A percentile compares a stretch with the other conserved stretches of the same genome.
Conservation (phyloP, 2,888 invertebrate genomes). For the Melipona beecheii region DNA sequence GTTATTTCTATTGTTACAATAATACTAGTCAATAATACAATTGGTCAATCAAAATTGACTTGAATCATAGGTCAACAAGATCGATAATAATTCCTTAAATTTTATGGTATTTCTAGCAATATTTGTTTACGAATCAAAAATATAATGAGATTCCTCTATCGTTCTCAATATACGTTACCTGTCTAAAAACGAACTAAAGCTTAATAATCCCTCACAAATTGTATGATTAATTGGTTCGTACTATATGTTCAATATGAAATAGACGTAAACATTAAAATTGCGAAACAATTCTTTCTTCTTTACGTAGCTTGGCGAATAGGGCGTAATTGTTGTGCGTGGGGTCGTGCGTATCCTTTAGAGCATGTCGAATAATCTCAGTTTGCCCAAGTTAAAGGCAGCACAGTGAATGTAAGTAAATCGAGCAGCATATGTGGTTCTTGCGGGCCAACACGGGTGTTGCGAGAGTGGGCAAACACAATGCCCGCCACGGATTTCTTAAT, state of each 20-base stretch:
- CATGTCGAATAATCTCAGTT: constrained; percentile 9
- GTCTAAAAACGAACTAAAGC: no score
- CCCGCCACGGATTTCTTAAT: constrained; percentile 83
- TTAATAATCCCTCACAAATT: no score
- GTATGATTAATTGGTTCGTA: no score
- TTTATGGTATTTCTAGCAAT: no score
- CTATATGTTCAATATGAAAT: no score
- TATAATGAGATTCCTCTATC: no score
- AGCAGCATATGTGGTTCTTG: constrained; percentile 27
- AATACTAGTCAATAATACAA: background rate
- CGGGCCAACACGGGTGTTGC: constrained; percentile 55
- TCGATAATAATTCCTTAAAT: no score
- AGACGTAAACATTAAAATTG: no score
- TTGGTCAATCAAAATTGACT: background rate
- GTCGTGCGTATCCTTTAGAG: background rate
- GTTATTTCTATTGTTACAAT: background rate
- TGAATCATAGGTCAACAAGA: background rate
- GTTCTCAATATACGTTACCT: no score
- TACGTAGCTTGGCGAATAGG: background rate
- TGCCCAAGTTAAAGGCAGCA: constrained; percentile 11
- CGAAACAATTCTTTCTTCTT: background rate
- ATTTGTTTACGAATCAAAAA: no score
- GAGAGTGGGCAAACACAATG: constrained; percentile 78
- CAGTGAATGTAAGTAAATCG: constrained; percentile 45
- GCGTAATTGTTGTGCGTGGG: background rate